Base-by-base conservation (phyloP, 2,888 invertebrate genomes). In the Zaprionus bogoriensis region DNA sequence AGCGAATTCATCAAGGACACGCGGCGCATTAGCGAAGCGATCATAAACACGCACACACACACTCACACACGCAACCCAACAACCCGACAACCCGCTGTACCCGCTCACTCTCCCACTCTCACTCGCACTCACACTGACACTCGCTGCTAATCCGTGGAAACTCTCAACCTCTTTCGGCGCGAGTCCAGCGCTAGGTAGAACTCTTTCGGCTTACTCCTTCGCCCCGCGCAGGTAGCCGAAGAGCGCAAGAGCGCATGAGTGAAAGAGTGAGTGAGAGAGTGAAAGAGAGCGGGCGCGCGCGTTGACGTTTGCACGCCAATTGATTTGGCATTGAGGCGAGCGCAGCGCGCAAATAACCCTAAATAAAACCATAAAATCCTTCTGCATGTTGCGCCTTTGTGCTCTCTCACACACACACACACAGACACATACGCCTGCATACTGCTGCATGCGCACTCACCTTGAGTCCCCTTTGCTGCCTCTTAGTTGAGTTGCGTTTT, bases 291-390 rank as follows among this genome's bases (percentile, higher is more conserved):
- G 28, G 20, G 32, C n/a, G 46, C 4, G 17, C 47, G 6, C 51
- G 63, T 74, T 83, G 87, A 86, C 82, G 84, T 79, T 82, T 80
- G 74, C 67, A 77, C 74, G 81, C 71, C 83, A 81, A 86, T 80
- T 78, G 78, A 83, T 83, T 87, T 83, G 83, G 72, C 83, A 83
- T 83, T 83, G 83, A 83, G 70, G 53, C 65, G 36, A 50, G 42
- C 54, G 53, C 58, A 66, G 67, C 58, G 67, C 63, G 67, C 63
- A 77, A 85, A 82, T 89, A 88, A 88, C 88, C 88, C 88, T 88
- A 78, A 88, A 88, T 89, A 88, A 88, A 88, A 89, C 88, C 88
- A 88, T 89, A 88, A 88, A 88, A 88, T 88, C 88, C 88, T 88
- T 89, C 88, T 82, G 81, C 82, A 86, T 80, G 82, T 84, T 83